Percentiles rank a stretch among this genome's conserved stretches.
Conservation (phyloP, 2,113 vertebrate genomes). For the Halichoerus grypus region DNA sequence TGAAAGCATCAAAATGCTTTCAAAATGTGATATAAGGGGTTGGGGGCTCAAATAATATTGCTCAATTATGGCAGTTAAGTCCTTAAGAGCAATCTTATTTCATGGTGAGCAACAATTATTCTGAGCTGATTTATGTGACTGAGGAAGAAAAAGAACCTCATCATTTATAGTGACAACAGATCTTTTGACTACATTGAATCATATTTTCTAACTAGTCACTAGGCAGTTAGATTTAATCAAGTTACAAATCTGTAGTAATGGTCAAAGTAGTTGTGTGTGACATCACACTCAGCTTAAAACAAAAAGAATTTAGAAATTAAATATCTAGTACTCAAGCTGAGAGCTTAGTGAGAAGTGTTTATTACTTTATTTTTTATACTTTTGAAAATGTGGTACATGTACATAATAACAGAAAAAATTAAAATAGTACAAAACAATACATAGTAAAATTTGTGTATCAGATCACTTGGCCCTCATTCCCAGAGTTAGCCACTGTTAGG, state of each 20-base stretch:
- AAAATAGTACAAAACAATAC: not conserved
- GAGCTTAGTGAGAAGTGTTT: not conserved
- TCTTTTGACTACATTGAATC: not conserved
- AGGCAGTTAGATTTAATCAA: slow-evolving; percentile 15
- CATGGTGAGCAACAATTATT: not conserved
- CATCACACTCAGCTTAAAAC: not conserved
- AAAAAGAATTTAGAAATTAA: not conserved
- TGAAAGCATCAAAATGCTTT: slow-evolving; percentile 13
- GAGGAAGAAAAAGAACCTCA: not conserved
- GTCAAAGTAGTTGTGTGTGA: not conserved
- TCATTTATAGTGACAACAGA: not conserved
- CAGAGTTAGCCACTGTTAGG: not conserved
- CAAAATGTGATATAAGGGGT: not conserved
- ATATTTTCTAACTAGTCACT: slow-evolving; percentile 31
- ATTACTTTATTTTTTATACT: not conserved
- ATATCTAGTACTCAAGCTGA: not conserved
- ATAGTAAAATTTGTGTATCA: not conserved
- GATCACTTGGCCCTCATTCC: not conserved
- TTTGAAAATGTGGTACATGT: not conserved
- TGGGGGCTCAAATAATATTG: not conserved
- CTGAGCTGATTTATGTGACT: not conserved
- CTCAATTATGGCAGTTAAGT: slow-evolving; percentile 40
- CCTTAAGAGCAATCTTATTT: slow-evolving; percentile 44
- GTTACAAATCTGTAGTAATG: not conserved
- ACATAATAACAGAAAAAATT: not conserved